Conservation (phyloP, 2,113 vertebrate genomes). For the Brachypodius melanocephalos region DNA sequence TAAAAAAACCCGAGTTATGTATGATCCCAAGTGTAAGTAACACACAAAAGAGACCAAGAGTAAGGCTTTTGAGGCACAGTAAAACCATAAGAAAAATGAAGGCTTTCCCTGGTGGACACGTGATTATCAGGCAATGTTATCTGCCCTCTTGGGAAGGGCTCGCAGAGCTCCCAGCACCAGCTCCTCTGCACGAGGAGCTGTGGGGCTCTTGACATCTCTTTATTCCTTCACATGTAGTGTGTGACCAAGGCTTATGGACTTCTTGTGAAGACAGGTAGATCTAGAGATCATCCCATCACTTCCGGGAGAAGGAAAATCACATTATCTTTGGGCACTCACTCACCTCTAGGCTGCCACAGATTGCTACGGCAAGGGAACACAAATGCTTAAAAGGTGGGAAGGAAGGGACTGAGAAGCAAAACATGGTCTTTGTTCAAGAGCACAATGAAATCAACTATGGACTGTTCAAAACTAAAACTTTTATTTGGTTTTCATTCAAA, state of each 20-base stretch:
- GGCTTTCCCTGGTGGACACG: not conserved
- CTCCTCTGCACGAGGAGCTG: fast-evolving
- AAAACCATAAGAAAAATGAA: not conserved
- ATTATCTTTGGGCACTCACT: not conserved
- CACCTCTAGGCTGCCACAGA: not conserved
- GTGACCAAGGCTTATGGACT: not conserved
- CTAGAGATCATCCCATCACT: not conserved
- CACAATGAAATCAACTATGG: not conserved
- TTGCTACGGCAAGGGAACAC: not conserved
- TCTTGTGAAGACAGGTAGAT: not conserved
- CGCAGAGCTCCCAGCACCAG: not conserved
- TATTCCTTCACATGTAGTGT: not conserved
- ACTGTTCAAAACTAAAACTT: not conserved
- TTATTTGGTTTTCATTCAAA: not conserved
- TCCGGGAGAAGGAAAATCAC: not conserved
- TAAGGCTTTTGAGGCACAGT: not conserved
- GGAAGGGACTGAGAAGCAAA: not conserved
- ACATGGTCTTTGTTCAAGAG: not conserved
- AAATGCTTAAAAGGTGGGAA: not conserved
- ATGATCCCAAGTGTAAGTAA: not conserved
- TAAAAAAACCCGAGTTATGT: not conserved
- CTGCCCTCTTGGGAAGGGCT: not conserved
- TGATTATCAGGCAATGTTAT: not conserved
- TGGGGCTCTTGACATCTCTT: not conserved
- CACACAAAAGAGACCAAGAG: not conserved